These are phyloP conservation scores for Octodon degus DNA, from an alignment of 2,113 vertebrate genomes.

Conservation along the genomic window DNA sequence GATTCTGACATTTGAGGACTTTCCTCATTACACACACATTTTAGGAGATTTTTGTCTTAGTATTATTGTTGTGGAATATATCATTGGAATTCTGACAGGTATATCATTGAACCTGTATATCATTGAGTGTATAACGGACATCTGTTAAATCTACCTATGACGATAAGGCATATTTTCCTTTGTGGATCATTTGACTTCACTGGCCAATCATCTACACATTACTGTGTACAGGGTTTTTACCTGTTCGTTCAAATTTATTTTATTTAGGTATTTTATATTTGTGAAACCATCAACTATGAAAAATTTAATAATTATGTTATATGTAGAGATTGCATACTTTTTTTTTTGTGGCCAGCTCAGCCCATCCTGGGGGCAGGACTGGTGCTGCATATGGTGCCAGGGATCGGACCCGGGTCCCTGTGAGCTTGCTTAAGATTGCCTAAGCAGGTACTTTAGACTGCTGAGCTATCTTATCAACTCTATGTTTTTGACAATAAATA, in stretches of 20 bases:
- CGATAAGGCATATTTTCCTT: neutral
- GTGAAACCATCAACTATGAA: neutral
- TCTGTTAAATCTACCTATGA: neutral
- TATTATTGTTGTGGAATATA: neutral
- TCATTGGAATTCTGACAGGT: neutral
- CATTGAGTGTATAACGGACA: neutral
- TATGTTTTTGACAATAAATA: neutral
- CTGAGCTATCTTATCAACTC: too few relatives aligned
- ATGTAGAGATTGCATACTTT: neutral
- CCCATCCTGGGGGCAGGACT: too few relatives aligned
- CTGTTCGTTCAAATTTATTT: neutral
- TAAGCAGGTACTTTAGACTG: too few relatives aligned
- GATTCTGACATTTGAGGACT: neutral
- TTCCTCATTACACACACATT: neutral
- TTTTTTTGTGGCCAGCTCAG: too few relatives aligned
- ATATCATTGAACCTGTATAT: too few relatives aligned
- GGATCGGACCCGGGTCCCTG: too few relatives aligned
- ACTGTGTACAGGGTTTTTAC: neutral
- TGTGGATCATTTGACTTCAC: neutral
- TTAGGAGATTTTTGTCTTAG: neutral
- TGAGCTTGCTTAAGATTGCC: too few relatives aligned
- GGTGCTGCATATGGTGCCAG: too few relatives aligned
- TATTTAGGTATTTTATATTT: neutral
- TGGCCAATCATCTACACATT: neutral
- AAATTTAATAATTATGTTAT: neutral